Base-by-base conservation (phyloP, 2,888 invertebrate genomes). In the Rhagonycha lutea region DNA sequence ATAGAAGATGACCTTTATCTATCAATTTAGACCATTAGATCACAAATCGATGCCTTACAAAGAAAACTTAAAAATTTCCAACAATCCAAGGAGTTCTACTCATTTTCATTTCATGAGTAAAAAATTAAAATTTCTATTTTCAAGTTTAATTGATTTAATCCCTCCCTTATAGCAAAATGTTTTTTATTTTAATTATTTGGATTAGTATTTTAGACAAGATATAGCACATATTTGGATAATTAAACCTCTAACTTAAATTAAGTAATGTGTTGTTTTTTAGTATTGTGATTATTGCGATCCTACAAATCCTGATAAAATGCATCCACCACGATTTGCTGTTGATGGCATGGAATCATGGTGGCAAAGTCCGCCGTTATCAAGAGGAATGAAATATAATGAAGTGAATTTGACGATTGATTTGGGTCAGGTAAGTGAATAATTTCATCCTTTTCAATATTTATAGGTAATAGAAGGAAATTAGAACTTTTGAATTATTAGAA, bases 341-440 rank as follows among this genome's bases (percentile, higher is more conserved):
- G 98, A 99, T 86, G 98, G 98, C n/a, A 94, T 94, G 86, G 96
- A 97, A 87, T 94, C 94, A 63, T 98, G 98, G 96, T 99, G 99
- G 99, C 98, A 99, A 90, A 97, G 97, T 85, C 99, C 99, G 0
- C 99, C 99, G 0, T 90, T 99, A 24, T 99, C 99, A 70, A 91
- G 99, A 82, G 98, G 98, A 74, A 95, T 95, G 93, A 95, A 97
- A 87, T 99, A 96, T 91, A 98, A 98, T 87, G 95, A 97, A 89
- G 97, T 99, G 86, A 98, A 98, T 89, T 91, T 99, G 78, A 98
- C 99, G 83, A 97, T 99, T 84, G 96, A 98, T 87, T 91, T 99
- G 82, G 98, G 96, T 83, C 99, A 99, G 94, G 98, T 98, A 89
- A 89, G 90, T 86, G 18, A 14, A 7, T 2, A 2, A 47, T n/a